A percentile compares a stretch with the other conserved stretches of the same genome.
Conservation (phyloP, 2,113 vertebrate species). For the Coptodon bakossiorum region DNA sequence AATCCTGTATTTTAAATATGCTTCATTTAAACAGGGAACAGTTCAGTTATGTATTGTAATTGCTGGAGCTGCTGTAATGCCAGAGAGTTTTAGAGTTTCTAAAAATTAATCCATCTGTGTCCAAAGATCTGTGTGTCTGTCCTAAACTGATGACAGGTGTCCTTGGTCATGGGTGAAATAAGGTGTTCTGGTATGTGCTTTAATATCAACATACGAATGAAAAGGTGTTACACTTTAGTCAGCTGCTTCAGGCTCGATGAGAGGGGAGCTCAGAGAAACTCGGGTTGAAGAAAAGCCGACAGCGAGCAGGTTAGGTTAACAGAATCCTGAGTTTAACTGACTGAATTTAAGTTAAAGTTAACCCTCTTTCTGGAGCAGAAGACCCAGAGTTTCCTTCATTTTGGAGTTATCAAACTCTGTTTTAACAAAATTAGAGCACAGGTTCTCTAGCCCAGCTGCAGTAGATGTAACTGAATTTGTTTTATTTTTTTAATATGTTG, state of each 20-base stretch:
- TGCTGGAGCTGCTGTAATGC: neutral
- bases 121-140: neutral
- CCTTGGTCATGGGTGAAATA: neutral
- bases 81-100: neutral
- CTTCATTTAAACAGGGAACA: neutral
- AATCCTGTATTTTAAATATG: neutral
- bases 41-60: neutral
- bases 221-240: neutral
- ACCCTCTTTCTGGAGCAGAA: neutral
- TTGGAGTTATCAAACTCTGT: neutral
- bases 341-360: neutral
- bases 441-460: neutral
- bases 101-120: fast-evolving
- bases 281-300: fast-evolving
- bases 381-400: neutral
- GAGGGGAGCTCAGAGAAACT: neutral
- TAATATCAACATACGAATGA: neutral
- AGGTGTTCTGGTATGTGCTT: neutral
- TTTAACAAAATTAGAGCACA: neutral
- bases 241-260: neutral
- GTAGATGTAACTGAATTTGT: neutral
- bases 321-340: neutral
- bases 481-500: neutral
- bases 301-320: neutral
- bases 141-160: neutral